Evolutionary conservation across 1,140 invertebrate species (phyloP), one percentile per base, ranked within the genome.

Genomic region (Hestina assimilis): DNA sequence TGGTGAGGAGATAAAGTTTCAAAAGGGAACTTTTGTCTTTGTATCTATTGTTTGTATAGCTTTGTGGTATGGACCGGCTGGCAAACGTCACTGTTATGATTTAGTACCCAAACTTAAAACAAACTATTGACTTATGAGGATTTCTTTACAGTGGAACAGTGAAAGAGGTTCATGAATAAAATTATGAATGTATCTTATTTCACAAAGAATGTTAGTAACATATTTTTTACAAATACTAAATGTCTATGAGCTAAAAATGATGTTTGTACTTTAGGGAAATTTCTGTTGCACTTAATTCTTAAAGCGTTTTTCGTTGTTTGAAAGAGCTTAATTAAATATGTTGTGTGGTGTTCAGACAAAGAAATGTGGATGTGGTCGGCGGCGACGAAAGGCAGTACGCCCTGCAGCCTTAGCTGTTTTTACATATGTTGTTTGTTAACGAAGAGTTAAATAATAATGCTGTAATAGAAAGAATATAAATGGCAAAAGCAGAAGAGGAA

Each of bases 281-380:
- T 38, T 38, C 9, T 35, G 31, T 11, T 1, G 8, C 4, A 19
- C 33, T 17, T 38, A 9, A 8, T 38, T n/a, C n/a, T 35, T 35
- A 8, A 7, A 38, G 3, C 15, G 33, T 38, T 35, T 33, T 40
- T 9, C 23, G 12, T 15, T 50, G 31, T 26, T 40, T 50, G 28
- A 38, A 59, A 52, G 43, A 48, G 71, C 67, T 75, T 83, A 83
- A 83, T 81, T 83, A 79, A 83, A 83, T 78, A 79, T 75, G 68
- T 72, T 69, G 50, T 71, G 66, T 64, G 65, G 64, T 68, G 57
- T 65, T 68, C 63, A 69, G 64, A 74, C 67, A 73, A 79, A 80
- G 75, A 80, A 78, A 67, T 38, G 41, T 55, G 41, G 33, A 24
- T 55, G 52, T 59, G 45, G 66, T 70, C 66, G 45, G 52, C 41